These are phyloP conservation scores for Acronicta alni DNA, from an alignment of 2,888 invertebrate genomes.

Conservation along the genomic window DNA sequence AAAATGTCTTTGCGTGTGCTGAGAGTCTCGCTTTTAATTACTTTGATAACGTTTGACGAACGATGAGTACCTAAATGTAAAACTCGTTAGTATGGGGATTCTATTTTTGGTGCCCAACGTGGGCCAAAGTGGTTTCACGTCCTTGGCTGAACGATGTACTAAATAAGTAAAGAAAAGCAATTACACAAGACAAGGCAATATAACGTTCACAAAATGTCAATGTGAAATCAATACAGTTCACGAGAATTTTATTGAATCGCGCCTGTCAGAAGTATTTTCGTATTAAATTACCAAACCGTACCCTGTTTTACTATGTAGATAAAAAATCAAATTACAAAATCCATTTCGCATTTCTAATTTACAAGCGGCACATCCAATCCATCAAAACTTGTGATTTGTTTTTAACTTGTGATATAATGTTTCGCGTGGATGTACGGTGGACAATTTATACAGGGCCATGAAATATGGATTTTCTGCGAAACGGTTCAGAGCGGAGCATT, in stretches of 20 bases:
- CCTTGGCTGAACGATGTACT: conserved; percentile 31
- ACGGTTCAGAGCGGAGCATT: conserved; percentile 19
- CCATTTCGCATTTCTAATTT: conserved; percentile 39
- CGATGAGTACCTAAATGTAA: conserved; percentile 26
- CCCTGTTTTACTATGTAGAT: conserved; percentile 24
- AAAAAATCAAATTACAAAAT: conserved; percentile 42
- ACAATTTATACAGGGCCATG: conserved; percentile 21
- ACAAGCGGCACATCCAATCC: conserved; percentile 34
- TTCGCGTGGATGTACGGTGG: conserved; percentile 16
- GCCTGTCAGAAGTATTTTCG: conserved; percentile 27
- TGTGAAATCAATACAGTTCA: conserved; percentile 50
- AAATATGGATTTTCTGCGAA: conserved; percentile 41
- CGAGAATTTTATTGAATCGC: conserved; percentile 39
- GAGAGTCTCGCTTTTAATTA: conserved; percentile 39
- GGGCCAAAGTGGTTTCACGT: conserved; percentile 37
- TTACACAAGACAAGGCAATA: conserved; percentile 40
- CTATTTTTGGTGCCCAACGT: conserved; percentile 55
- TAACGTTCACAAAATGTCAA: conserved; percentile 46
- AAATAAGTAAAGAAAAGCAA: conserved; percentile 51
- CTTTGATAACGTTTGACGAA: conserved; percentile 23
- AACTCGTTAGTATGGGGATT: conserved; percentile 26
- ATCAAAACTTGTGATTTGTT: conserved; percentile 51
- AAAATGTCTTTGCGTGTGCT: conserved; percentile 38
- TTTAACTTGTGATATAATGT: conserved; percentile 37
- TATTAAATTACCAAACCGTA: conserved; percentile 30